phyloP scores from a whole-genome alignment of 2,113 vertebrate genomes.

The Podarcis raffonei region DNA sequence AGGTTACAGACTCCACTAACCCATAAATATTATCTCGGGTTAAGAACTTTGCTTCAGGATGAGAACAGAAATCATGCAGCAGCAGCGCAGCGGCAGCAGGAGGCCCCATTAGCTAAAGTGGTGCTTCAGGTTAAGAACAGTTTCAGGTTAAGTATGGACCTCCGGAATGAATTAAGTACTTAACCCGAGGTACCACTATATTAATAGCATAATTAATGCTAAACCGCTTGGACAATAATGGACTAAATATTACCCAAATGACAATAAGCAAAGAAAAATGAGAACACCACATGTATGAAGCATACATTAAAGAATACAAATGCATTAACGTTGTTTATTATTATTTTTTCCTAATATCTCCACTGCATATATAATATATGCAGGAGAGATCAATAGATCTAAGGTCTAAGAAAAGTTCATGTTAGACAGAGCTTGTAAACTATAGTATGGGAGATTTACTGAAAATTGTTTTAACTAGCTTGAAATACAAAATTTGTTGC shows the following conservation, averaged over 20 bases:
- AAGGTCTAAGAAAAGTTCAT: neutral
- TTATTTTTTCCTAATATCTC: neutral
- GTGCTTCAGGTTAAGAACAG: too few species aligned
- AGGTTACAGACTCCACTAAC: too few species aligned
- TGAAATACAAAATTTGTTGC: neutral
- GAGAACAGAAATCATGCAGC: too few species aligned
- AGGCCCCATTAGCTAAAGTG: too few species aligned
- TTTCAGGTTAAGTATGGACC: too few species aligned
- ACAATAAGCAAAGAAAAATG: slow-evolving; percentile 21
- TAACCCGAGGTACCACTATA: too few species aligned
- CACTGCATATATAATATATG: neutral
- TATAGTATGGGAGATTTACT: neutral
- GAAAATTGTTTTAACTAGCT: neutral
- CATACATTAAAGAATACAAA: neutral
- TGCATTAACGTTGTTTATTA: neutral
- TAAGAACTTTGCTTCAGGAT: too few species aligned
- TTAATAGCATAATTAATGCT: slow-evolving; percentile 23
- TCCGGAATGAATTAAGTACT: too few species aligned
- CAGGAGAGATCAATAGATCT: neutral
- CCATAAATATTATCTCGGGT: too few species aligned
- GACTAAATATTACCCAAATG: slow-evolving; percentile 5
- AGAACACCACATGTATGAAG: neutral
- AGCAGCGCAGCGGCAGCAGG: too few species aligned
- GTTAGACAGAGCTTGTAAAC: neutral
- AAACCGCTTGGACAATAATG: slow-evolving; percentile 17